Conservation (phyloP, 2,797 vertebrate species). For the Cynodonichthys magdalenae region DNA sequence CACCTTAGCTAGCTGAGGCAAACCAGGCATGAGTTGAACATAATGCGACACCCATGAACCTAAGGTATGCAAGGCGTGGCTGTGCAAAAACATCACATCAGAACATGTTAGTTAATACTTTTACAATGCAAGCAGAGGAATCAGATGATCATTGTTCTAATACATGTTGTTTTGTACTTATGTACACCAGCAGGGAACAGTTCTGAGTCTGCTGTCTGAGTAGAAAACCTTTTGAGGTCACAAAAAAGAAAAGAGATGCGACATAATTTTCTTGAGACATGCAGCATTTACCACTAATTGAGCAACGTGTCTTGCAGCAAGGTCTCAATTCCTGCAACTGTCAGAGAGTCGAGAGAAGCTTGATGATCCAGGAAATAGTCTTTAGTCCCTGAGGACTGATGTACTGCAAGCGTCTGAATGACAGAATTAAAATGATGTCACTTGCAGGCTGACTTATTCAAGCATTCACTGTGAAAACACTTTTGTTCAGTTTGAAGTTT, state of each 20-base stretch:
- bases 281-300: slow-evolving; percentile 21
- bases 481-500: not conserved
- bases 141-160: not conserved
- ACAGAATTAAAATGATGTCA: not conserved
- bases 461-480: not conserved
- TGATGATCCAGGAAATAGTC: slow-evolving; percentile 4
- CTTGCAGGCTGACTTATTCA: not conserved
- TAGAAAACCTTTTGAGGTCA: too few species aligned
- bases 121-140: not conserved
- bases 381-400: slow-evolving; percentile 1
- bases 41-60: slow-evolving; percentile 16
- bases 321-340: slow-evolving; percentile 5
- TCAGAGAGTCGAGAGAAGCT: slow-evolving; percentile 5
- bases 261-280: slow-evolving; percentile 7
- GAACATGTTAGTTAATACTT: not conserved
- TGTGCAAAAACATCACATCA: slow-evolving; percentile 10
- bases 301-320: slow-evolving; percentile 25
- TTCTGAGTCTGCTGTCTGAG: too few species aligned
- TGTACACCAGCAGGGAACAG: not conserved
- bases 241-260: not conserved
- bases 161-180: not conserved
- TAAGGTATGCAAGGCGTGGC: slow-evolving; percentile 43
- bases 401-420: slow-evolving; percentile 10
- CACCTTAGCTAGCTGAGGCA: not conserved
- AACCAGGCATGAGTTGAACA: not conserved